These are phyloP conservation scores for Micromussa lordhowensis DNA, from an alignment of 92 coral and sea anemone genomes.

Conservation along the genomic window DNA sequence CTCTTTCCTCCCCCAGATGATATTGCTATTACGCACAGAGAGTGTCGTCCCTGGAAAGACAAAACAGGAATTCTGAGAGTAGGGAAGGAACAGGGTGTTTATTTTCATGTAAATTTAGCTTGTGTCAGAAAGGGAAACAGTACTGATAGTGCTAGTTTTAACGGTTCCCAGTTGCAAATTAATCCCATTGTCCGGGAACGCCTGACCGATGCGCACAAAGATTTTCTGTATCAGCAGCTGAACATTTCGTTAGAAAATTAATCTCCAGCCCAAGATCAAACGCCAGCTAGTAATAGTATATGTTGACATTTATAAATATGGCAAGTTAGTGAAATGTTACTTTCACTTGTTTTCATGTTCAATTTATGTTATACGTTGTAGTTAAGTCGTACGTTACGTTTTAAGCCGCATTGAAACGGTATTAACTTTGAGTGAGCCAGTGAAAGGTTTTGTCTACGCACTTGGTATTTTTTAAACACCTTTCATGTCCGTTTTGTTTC, in stretches of 20 bases:
- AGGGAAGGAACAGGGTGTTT: constrained; percentile 57
- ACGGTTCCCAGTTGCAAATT: too few species aligned
- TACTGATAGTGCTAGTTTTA: too few species aligned
- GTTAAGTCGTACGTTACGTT: too few species aligned
- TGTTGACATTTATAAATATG: background rate
- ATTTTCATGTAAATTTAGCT: background rate
- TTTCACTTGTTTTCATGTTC: background rate
- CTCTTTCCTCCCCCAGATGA: too few species aligned
- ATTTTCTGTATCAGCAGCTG: constrained; percentile 39
- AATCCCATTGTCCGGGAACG: background rate
- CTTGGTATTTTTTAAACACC: too few species aligned
- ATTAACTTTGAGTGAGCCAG: background rate
- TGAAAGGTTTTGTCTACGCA: too few species aligned
- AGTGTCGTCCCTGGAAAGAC: too few species aligned
- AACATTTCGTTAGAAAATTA: constrained; percentile 11
- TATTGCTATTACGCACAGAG: too few species aligned
- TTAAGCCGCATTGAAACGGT: background rate
- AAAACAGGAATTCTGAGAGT: constrained; percentile 25
- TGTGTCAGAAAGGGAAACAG: too few species aligned
- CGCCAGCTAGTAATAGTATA: too few species aligned
- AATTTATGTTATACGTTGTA: too few species aligned
- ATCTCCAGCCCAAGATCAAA: constrained; percentile 4
- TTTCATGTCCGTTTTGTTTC: background rate
- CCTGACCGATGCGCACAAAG: constrained; percentile 28
- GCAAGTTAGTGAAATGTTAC: constrained; percentile 2